A percentile compares a stretch with the other conserved stretches of the same genome.
phyloP scores from a whole-genome alignment of 2,797 vertebrate species.

The Pipistrellus nathusii region DNA sequence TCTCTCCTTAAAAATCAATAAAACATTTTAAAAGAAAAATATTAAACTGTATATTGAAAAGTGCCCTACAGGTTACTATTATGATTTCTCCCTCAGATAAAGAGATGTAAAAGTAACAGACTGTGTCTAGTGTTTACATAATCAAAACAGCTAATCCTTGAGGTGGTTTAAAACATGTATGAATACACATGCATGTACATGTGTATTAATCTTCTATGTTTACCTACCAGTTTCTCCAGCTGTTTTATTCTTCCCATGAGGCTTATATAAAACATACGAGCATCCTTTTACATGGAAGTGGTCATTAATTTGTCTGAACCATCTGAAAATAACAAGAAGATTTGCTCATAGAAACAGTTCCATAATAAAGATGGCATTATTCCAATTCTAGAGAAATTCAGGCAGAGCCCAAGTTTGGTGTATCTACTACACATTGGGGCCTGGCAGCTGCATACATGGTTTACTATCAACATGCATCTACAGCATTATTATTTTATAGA shows the following conservation, averaged over 20 bases:
- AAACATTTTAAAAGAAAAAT: not conserved
- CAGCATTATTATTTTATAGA: not conserved
- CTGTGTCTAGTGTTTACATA: not conserved
- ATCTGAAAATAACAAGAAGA: slow-evolving; percentile 89
- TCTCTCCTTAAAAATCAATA: no score
- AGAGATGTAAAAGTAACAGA: not conserved
- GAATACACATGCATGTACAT: not conserved
- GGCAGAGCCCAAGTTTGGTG: not conserved
- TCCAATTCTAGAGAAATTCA: slow-evolving; percentile 1
- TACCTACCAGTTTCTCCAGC: slow-evolving; percentile 97
- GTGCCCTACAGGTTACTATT: not conserved
- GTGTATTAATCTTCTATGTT: not conserved
- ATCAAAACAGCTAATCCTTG: not conserved
- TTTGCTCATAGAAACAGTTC: slow-evolving; percentile 15
- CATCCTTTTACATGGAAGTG: slow-evolving; percentile 97
- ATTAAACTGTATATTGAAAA: slow-evolving; percentile 2
- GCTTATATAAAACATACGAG: slow-evolving; percentile 98
- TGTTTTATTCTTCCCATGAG: slow-evolving; percentile 98
- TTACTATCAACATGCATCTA: not conserved
- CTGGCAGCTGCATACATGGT: not conserved
- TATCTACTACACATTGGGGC: not conserved
- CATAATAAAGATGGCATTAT: not conserved
- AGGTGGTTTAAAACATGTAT: not conserved
- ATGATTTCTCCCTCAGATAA: not conserved
- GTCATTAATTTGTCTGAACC: slow-evolving; percentile 99